Base-by-base conservation (phyloP, 1,140 invertebrate genomes). In the Drosophila orena region DNA sequence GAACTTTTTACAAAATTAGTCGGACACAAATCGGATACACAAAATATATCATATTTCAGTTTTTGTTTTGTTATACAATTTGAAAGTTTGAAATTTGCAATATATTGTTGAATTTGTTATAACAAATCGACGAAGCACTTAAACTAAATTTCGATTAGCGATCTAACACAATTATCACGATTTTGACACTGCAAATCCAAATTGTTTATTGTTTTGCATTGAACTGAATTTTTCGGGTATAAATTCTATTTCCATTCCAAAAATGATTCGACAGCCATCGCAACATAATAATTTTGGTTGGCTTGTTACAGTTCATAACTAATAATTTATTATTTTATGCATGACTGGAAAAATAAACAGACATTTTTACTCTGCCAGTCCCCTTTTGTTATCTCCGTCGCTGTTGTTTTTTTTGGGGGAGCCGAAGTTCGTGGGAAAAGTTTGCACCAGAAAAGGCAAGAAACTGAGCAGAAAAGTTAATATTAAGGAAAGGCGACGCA, bases 251-350 rank as follows among this genome's bases (percentile, higher is more conserved):
- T 11, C n/a, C n/a, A n/a, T n/a, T n/a, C 10, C 40, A 17, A 34
- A 53, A 42, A 53, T 27, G n/a, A 10, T 52, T 35, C 34, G 4
- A 37, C 30, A 55, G 6, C 46, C 17, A 4, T 14, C 2, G 47
- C 40, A 22, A 8, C 47, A 24, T 49, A 47, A 66, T 68, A 69
- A 65, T 68, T 52, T 22, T 12, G 24, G 30, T 27, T 53, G 59
- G 27, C 17, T 46, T 52, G 55, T 62, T 66, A 73, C 80, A 71
- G 70, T 84, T 84, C 75, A 46, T 81, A 88, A 83, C 79, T 88
- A 89, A 88, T 88, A 88, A 89, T 88, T 89, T 88, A 84, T 84
- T 88, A 88, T 88, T 88, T 89, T 84, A 88, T 88, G 83, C 83
- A 84, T 88, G 83, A 88, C 79, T 73, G 75, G 83, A 61, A 88